Evolutionary conservation across 2,797 vertebrate genomes (phyloP), one percentile per base, ranked within the genome.

Genomic region (Schizopygopsis malacanthus): DNA sequence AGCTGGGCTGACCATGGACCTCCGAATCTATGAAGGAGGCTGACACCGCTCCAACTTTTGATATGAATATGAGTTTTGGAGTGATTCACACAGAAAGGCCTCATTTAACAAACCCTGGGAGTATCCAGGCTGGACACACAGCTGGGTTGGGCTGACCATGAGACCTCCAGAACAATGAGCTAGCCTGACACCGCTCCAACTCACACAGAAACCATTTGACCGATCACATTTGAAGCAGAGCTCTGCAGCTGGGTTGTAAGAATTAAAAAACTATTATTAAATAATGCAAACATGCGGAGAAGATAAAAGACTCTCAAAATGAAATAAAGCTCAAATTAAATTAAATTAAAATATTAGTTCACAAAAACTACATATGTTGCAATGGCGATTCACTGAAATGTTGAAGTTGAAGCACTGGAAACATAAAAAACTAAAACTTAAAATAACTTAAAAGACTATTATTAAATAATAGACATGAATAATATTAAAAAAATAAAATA

Each of bases 131-230:
- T 61, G 75, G n/a, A 37, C 61, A 52, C 75, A 37, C 84, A 78
- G 86, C 80, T 79, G 80, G 72, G 59, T 59, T 65, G 80, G 72
- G 59, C 69, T 65, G 80, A 70, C 59, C 69, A 69, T n/a, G 69
- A 70, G 84, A 85, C 72, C 83, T 83, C 63, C 78, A 83, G 81
- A 81, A 71, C 71, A 78, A 85, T 72, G 37, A 79, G 84, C 59
- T 56, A 52, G 59, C 47, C 70, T 86, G 79, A 73, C 71, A 81
- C 47, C 7, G 45, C 69, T 83, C 61, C 67, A 82, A 73, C 83
- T 79, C 61, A 84, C 82, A 63, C 37, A 75, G 45, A 73, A 87
- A 85, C 65, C 80, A 79, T 87, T 71, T 82, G 73, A 85, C 79
- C 88, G 70, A 79, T 43, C 28, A n/a, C 52, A 77, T 79, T 78